Percentiles rank a stretch among this genome's conserved stretches.
These are phyloP conservation scores for Porites evermanni DNA, from an alignment of 92 coral and sea anemone genomes.

Conservation along the genomic window DNA sequence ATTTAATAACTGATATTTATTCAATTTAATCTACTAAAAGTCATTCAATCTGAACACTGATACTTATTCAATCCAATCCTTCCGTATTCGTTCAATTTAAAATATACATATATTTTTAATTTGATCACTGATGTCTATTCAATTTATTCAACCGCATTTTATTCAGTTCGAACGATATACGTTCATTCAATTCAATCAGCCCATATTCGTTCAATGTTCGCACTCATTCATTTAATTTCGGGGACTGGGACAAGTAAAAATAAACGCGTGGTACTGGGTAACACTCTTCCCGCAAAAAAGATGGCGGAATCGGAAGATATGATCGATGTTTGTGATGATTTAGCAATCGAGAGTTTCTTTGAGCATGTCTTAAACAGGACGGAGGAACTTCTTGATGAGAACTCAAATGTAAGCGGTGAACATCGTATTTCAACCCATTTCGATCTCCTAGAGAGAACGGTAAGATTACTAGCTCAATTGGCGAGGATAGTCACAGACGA, in stretches of 20 bases:
- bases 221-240: slow-evolving; percentile 13
- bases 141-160: too few species aligned
- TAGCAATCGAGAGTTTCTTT: slow-evolving; percentile 27
- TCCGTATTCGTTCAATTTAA: too few species aligned
- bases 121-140: too few species aligned
- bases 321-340: slow-evolving; percentile 13
- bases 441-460: slow-evolving; percentile 61
- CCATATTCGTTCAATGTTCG: slow-evolving; percentile 6
- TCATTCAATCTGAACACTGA: too few species aligned
- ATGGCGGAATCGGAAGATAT: slow-evolving; percentile 26
- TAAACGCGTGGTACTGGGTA: neutral
- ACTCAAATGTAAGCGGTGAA: slow-evolving; percentile 14
- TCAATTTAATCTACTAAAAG: too few species aligned
- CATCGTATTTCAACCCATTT: slow-evolving; percentile 43
- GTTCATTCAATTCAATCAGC: neutral
- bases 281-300: neutral
- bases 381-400: too few species aligned
- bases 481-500: slow-evolving; percentile 37
- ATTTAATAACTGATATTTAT: too few species aligned
- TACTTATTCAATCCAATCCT: too few species aligned
- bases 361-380: too few species aligned
- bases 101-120: too few species aligned
- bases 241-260: slow-evolving; percentile 18
- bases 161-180: too few species aligned
- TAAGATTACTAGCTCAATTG: slow-evolving; percentile 46